These are phyloP conservation scores for Eidolon helvum DNA, from an alignment of 2,113 vertebrate species.

Conservation along the genomic window DNA sequence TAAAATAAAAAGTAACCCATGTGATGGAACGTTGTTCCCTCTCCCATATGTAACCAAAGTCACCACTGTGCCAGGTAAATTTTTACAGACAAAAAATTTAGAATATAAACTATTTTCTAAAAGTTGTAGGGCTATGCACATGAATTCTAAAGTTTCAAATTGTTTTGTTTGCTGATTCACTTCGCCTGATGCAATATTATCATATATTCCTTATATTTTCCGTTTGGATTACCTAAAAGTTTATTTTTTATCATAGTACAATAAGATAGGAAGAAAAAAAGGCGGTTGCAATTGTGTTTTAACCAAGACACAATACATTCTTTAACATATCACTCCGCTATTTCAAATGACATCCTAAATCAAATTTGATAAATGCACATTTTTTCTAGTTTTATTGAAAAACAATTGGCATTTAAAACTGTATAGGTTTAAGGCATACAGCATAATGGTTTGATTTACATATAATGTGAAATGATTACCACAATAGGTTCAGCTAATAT, in stretches of 20 bases:
- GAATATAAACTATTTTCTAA: not conserved
- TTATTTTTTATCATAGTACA: conserved; percentile 1
- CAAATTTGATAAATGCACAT: not conserved
- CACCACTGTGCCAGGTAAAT: not conserved
- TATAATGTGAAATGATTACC: not conserved
- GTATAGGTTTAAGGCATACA: not conserved
- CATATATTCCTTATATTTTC: not conserved
- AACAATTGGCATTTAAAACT: not conserved
- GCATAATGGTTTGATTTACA: not conserved
- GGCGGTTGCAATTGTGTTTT: not conserved
- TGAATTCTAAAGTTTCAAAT: not conserved
- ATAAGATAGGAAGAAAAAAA: not conserved
- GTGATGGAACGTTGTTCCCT: not conserved
- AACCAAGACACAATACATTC: not conserved
- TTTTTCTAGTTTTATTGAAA: not conserved
- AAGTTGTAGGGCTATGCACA: not conserved
- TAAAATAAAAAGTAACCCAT: not conserved
- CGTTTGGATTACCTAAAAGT: not conserved
- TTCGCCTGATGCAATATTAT: not conserved
- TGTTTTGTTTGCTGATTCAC: not conserved
- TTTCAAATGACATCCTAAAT: not conserved
- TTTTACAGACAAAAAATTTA: not conserved
- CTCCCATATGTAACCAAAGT: not conserved
- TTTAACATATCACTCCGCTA: not conserved
- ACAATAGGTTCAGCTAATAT: not conserved